Evolutionary conservation across 2,113 vertebrate species (phyloP), one percentile per base, ranked within the genome.

Genomic region (Carassius auratus): DNA sequence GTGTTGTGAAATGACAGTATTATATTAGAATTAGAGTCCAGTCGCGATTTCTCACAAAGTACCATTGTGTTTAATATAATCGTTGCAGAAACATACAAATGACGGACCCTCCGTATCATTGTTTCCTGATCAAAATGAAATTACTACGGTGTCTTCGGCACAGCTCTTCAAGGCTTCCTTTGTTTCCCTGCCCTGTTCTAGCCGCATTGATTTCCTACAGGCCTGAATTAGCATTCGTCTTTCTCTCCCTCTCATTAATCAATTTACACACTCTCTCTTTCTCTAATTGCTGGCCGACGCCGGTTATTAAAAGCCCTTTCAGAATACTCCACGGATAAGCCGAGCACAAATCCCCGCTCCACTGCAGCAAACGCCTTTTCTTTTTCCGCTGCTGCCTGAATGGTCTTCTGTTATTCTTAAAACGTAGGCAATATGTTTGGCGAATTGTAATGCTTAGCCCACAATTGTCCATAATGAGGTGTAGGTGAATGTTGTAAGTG

Each of bases 11-110:
- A 90, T 90, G 76, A 86, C 79, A 84, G 90, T 86, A 90, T 93
- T 93, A 93, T 93, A 91, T 92, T 90, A 88, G 86, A 93, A 92
- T 93, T 90, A 91, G 86, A 86, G 90, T 81, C 85, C 86, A 89
- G 92, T 90, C 86, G 90, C 89, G 87, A 89, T 90, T 88, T 90
- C 84, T 91, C 83, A 90, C 89, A 91, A 89, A 93, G 91, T 86
- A 87, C 91, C 89, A 91, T 92, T 92, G 93, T 93, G 87, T 57
- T 86, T 86, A 85, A 87, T 85, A 89, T 81, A 90, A 93, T 94
- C 87, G 87, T 91, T 89, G 88, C 82, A 88, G 91, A 90, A 91
- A 92, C 91, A 93, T 89, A 89, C 76, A 91, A 92, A 90, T 89
- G 92, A 90, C 84, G 91, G 84, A 85, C 45, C 89, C 84, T 45